Base-by-base conservation (phyloP, 2,888 invertebrate genomes). In the Cephus runcator region DNA sequence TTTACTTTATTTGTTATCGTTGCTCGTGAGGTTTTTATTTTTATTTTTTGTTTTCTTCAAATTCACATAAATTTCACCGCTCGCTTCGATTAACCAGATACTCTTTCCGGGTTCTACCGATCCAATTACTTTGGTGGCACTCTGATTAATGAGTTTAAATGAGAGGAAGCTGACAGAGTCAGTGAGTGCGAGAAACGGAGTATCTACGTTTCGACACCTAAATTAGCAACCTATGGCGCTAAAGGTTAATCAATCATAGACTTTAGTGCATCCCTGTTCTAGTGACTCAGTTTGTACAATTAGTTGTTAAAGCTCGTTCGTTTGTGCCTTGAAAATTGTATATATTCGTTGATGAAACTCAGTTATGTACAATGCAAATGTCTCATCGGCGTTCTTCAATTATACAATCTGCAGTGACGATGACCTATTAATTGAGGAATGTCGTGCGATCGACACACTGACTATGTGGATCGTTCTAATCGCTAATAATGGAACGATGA, bases 161-260 rank as follows among this genome's bases (percentile, higher is more conserved):
- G 83, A 82, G 82, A 83, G 81, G 81, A 82, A 83, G 84, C 82
- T 56, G 35, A 78, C 71, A 81, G 83, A 78, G 80, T 82, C 71
- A 76, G 78, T 73, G 75, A 34, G n/a, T 77, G 71, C 30, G 82
- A 82, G 79, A 81, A 81, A 82, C 79, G 81, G 82, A 81, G 81
- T 83, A 81, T 84, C 75, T 76, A 80, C 82, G 83, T 85, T 84
- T 84, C 83, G 85, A 83, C 83, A 89, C 89, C 89, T 89, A 89
- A 90, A 90, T 90, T 90, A 90, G 90, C 90, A 86, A 88, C 90
- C 90, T 90, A 90, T 90, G 86, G 90, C 88, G 84, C 86, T 84
- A 90, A 90, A 90, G 90, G 90, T 90, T 90, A 89, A 87, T 90
- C 88, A 88, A 88, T 88, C 86, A 76, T 82, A 83, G 85, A 80